A percentile compares a stretch with the other conserved stretches of the same genome.
Conservation (phyloP, 2,797 vertebrate genomes). For the Salarias fasciatus region DNA sequence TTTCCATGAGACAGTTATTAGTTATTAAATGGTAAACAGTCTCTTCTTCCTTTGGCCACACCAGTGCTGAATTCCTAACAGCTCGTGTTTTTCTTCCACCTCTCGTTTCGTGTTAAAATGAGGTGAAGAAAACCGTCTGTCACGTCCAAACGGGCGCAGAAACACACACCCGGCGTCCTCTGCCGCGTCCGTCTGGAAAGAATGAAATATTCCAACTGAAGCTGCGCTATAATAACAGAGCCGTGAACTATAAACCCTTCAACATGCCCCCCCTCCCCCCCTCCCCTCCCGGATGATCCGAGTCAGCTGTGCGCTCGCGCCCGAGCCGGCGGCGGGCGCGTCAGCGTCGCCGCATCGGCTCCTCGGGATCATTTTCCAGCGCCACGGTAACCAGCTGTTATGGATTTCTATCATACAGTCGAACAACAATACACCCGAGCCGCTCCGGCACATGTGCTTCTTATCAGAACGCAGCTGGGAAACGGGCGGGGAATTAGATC, state of each 20-base stretch:
- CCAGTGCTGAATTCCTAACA: too few relatives aligned
- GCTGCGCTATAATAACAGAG: slow-evolving; percentile 31
- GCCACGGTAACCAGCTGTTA: slow-evolving; percentile 49
- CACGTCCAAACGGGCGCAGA: neutral
- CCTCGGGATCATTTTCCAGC: slow-evolving; percentile 29
- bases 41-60: too few relatives aligned
- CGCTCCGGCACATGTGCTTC: slow-evolving; percentile 68
- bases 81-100: neutral
- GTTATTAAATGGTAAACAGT: too few relatives aligned
- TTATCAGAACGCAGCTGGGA: slow-evolving; percentile 64
- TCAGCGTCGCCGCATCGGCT: too few relatives aligned
- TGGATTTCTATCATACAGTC: slow-evolving; percentile 52
- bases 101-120: slow-evolving; percentile 8
- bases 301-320: slow-evolving; percentile 34
- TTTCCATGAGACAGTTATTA: too few relatives aligned
- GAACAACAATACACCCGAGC: slow-evolving; percentile 43
- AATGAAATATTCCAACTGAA: slow-evolving; percentile 31
- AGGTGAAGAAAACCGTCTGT: slow-evolving; percentile 9
- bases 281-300: slow-evolving; percentile 29
- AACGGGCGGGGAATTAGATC: slow-evolving; percentile 51
- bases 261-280: slow-evolving; percentile 10
- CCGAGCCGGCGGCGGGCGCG: neutral
- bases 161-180: slow-evolving; percentile 4
- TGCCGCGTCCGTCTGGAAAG: slow-evolving; percentile 21
- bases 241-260: slow-evolving; percentile 42